A percentile compares a stretch with the other conserved stretches of the same genome.
Conservation (phyloP, 2,888 invertebrate species). For the Bugula neritina region DNA sequence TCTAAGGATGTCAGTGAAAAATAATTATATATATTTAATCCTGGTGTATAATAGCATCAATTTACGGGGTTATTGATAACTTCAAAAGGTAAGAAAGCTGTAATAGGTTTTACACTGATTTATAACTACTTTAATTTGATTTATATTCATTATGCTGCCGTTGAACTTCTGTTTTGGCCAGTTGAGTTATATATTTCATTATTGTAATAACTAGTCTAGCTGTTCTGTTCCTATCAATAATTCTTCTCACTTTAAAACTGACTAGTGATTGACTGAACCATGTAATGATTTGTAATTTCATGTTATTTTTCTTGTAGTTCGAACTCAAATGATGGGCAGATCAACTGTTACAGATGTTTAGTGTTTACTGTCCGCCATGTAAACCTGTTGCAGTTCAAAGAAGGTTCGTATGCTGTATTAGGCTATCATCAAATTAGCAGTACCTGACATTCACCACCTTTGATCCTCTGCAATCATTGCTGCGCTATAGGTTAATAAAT, state of each 20-base stretch:
- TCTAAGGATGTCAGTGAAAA: neutral
- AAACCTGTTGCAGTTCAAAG: conserved; percentile 6
- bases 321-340: neutral
- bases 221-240: no score
- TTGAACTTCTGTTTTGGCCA: neutral
- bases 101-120: conserved; percentile 14
- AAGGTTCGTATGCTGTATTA: neutral
- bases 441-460: no score
- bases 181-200: neutral
- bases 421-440: no score
- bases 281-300: no score
- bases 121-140: neutral
- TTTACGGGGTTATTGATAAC: neutral
- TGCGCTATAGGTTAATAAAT: no score
- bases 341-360: conserved; percentile 8
- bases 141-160: neutral
- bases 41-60: neutral
- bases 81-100: neutral
- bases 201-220: no score
- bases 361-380: conserved; percentile 7
- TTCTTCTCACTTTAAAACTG: no score
- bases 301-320: neutral
- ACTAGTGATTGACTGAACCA: no score
- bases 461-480: no score
- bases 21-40: neutral